These are phyloP conservation scores for Hydra vulgaris DNA, from an alignment of 30 jellyfish, hydroid and myxozoan genomes.

Conservation along the genomic window DNA sequence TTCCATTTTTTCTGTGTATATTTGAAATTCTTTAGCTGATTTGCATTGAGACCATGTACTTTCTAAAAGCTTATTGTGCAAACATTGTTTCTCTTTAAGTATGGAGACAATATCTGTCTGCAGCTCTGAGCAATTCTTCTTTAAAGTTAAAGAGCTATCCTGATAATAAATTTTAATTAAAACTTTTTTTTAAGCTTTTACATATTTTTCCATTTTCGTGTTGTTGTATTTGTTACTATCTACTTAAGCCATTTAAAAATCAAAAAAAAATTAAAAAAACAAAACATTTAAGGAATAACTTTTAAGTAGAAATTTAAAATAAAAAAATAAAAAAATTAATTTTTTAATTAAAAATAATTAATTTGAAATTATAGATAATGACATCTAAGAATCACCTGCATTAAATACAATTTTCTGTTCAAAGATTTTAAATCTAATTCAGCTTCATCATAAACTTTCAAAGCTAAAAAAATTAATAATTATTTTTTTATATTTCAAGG, in stretches of 20 bases:
- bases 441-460: neutral
- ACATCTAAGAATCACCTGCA: constrained; percentile 9
- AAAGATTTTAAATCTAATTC: constrained; percentile 14
- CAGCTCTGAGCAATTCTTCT: constrained; percentile 4
- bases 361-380: too few relatives aligned
- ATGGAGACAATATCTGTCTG: constrained; percentile 3
- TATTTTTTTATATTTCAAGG: neutral
- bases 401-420: neutral
- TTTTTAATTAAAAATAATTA: too few relatives aligned
- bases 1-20: neutral
- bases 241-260: too few relatives aligned
- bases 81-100: neutral
- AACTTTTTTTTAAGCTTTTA: neutral
- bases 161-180: neutral
- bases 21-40: neutral
- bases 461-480: neutral
- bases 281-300: too few relatives aligned
- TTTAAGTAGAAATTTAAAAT: neutral
- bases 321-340: too few relatives aligned
- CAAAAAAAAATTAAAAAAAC: too few relatives aligned
- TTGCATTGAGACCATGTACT: constrained; percentile 7
- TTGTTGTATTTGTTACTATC: neutral
- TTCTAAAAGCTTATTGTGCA: constrained; percentile 10
- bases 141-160: neutral
- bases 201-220: neutral